Evolutionary conservation across 2,797 vertebrate species (phyloP), one percentile per base, ranked within the genome.

Genomic region (Antrozous pallidus): DNA sequence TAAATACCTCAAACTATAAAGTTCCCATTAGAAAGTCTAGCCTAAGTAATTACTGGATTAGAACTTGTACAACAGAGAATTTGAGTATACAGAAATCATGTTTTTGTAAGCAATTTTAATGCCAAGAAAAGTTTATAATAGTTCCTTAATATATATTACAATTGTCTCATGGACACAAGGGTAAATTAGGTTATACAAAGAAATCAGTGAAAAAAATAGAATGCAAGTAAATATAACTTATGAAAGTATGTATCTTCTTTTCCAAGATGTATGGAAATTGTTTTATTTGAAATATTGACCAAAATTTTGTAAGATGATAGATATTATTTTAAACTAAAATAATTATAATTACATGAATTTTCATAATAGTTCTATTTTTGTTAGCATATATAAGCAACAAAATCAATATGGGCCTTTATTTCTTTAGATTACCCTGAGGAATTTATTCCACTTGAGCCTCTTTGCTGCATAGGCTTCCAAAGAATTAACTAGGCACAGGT

Each of bases 71-170:
- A 86, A 71, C 56, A 65, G 1, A 70, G 36, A 90, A 71, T 22
- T 78, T 91, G n/a, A 71, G 70, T 92, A 58, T 17, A 7, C 3
- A 86, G 20, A 36, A 93, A 86, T 94, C 14, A 69, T 22, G 31
- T 31, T 91, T 87, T 87, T 90, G 4, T 74, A 73, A 88, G n/a
- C 33, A 18, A 87, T 88, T 95, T 90, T 92, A 90, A 77, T n/a
- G 70, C 74, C 73, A 83, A 92, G 10, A 83, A 47, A 87, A 83
- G 16, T 85, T 92, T 95, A 77, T 36, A n/a, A 88, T 83, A 31
- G 13, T 73, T 74, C 93, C 73, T 89, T 63, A 90, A 49, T 28
- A 16, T 67, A 38, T 10, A 12, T 92, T 93, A 73, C 31, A 88
- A 74, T 78, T 83, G 11, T 13, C 42, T 71, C 47, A 80, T 24